phyloP scores from a whole-genome alignment of 2,113 vertebrate genomes.

The Psammodynastes pulverulentus region DNA sequence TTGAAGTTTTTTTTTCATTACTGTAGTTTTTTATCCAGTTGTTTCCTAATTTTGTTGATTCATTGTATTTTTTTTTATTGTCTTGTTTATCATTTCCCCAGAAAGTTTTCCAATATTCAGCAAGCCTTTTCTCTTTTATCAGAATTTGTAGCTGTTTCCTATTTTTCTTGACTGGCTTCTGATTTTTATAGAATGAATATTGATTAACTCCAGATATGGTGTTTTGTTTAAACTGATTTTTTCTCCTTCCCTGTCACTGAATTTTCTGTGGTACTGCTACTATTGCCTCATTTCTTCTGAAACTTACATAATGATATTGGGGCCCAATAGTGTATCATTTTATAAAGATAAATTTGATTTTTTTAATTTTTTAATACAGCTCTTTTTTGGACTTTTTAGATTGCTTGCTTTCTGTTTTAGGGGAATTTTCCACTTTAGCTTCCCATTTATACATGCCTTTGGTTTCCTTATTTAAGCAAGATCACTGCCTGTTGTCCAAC shows the following conservation, averaged over 20 bases:
- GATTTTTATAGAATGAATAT: not conserved
- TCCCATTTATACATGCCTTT: not conserved
- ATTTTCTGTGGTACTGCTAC: not conserved
- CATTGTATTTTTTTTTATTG: not conserved
- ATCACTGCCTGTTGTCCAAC: not conserved
- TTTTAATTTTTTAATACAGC: not conserved
- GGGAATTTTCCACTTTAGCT: not conserved
- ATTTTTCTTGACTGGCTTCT: not conserved
- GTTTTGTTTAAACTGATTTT: not conserved
- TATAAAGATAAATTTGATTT: not conserved
- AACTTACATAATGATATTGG: not conserved
- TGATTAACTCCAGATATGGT: not conserved
- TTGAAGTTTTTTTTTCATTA: not conserved
- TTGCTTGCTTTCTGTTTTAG: not conserved
- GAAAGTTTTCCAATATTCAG: not conserved
- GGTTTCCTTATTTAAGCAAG: not conserved
- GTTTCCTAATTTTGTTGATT: not conserved
- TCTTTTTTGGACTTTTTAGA: not conserved
- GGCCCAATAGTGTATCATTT: not conserved
- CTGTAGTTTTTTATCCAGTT: not conserved
- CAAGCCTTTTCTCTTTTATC: not conserved
- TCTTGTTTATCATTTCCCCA: not conserved
- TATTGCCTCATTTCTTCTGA: not conserved
- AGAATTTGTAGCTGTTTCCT: not conserved
- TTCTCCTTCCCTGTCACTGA: not conserved